A percentile compares a stretch with the other conserved stretches of the same genome.
phyloP scores from a whole-genome alignment of 2,113 vertebrate genomes.

The Anolis sagrei region DNA sequence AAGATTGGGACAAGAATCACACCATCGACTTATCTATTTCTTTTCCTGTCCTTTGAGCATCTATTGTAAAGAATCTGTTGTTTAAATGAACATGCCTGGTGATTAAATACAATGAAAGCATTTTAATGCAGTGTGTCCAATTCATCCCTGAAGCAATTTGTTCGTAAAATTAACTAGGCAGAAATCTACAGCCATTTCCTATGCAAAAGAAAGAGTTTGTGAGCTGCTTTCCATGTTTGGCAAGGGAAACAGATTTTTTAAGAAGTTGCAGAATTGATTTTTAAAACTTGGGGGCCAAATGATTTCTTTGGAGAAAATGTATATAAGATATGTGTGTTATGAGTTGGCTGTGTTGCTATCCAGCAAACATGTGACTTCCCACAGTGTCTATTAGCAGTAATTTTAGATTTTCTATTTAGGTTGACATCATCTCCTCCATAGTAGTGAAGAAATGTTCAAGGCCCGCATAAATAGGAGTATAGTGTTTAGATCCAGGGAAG shows the following conservation, averaged over 20 bases:
- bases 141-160: constrained; percentile 25
- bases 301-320: constrained; percentile 17
- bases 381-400: constrained; percentile 44
- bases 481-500: too few relatives aligned
- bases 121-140: constrained; percentile 19
- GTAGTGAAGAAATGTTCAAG: constrained; percentile 48
- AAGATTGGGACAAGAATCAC: not conserved
- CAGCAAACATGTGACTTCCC: not conserved
- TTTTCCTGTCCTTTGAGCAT: not conserved
- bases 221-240: not conserved
- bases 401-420: constrained; percentile 45
- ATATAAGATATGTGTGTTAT: constrained; percentile 29
- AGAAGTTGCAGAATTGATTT: constrained; percentile 51
- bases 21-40: not conserved
- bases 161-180: constrained; percentile 15
- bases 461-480: too few relatives aligned
- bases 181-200: constrained; percentile 41
- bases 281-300: constrained; percentile 48
- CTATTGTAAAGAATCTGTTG: constrained; percentile 8
- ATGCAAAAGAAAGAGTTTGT: not conserved
- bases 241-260: constrained; percentile 6
- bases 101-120: constrained; percentile 13
- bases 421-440: constrained; percentile 28
- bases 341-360: not conserved
- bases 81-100: constrained; percentile 23